Evolutionary conservation across 2,113 vertebrate genomes (phyloP), one percentile per base, ranked within the genome.

Genomic region (Cavia aperea): DNA sequence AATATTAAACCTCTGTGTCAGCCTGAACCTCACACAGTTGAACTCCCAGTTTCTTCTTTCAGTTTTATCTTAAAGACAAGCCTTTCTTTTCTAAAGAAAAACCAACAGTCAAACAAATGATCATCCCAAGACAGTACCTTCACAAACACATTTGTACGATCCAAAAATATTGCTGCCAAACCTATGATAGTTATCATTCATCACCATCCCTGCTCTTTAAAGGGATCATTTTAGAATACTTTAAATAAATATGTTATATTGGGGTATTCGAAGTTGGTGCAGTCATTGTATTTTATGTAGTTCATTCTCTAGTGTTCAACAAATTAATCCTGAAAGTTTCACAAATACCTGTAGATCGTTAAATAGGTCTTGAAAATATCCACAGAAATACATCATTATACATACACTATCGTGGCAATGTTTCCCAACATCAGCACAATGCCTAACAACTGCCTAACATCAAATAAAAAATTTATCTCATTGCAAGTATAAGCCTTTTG

Each of bases 1-100:
- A 93, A 96, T 95, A 96, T 93, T 95, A 97, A 95, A 93, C 95
- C 79, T 87, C 62, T 93, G 95, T 96, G 82, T 94, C 96, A 96
- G 88, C 91, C 86, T 95, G 56, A 68, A 92, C 60, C 0, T 95
- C 58, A 85, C 58, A 23, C 66, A 56, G 85, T 46, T 91, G 94
- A 96, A 96, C 75, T 86, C 85, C 58, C 49, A 94, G 39, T 15
- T 94, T 90, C 39, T 46, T 93, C 4, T 92, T 96, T 96, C 94
- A 62, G 84, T 56, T 95, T 81, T 90, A 7, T 91, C 62, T 96
- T 58, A 46, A 95, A 94, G 81, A 58, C 58, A 94, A 84, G 46
- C 9, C 31, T 92, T 93, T 65, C 66, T 56, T 75, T 94, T 89
- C 86, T 91, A 77, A 84, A 94, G 81, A 90, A 91, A 94, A 96